Conservation (phyloP, 2,797 vertebrate species). For the Lepilemur ruficaudatus region DNA sequence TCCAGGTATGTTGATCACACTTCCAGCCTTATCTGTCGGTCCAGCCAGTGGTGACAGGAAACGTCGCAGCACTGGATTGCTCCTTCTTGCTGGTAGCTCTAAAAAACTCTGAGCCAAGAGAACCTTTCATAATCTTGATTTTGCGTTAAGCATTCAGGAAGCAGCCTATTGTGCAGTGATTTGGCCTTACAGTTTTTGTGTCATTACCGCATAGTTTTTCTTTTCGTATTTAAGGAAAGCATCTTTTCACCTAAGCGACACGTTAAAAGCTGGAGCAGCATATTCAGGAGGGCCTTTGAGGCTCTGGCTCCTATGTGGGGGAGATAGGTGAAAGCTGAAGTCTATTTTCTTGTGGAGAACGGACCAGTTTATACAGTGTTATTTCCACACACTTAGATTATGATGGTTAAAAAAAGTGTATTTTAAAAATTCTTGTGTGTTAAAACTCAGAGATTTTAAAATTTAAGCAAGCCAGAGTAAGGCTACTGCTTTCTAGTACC, state of each 20-base stretch:
- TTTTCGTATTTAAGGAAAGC: neutral
- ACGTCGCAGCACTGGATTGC: neutral
- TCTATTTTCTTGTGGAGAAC: neutral
- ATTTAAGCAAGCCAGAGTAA: neutral
- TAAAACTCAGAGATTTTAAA: neutral
- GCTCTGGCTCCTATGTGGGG: neutral
- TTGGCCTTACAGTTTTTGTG: neutral
- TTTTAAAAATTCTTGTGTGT: neutral
- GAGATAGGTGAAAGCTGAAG: neutral
- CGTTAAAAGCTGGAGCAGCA: neutral
- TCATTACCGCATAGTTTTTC: neutral
- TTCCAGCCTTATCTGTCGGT: neutral
- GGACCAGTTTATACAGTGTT: neutral
- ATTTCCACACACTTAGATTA: neutral
- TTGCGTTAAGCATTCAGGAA: neutral
- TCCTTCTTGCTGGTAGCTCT: neutral
- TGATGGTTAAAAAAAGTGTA: neutral
- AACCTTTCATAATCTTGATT: neutral
- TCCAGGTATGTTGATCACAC: conserved; percentile 78
- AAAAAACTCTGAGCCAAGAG: neutral
- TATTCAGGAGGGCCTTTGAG: neutral
- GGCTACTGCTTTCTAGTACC: neutral
- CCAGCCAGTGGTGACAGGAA: neutral
- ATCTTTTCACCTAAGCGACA: neutral
- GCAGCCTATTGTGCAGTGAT: neutral